These are phyloP conservation scores for Mixornis gularis DNA, from an alignment of 2,113 vertebrate species.

Conservation along the genomic window DNA sequence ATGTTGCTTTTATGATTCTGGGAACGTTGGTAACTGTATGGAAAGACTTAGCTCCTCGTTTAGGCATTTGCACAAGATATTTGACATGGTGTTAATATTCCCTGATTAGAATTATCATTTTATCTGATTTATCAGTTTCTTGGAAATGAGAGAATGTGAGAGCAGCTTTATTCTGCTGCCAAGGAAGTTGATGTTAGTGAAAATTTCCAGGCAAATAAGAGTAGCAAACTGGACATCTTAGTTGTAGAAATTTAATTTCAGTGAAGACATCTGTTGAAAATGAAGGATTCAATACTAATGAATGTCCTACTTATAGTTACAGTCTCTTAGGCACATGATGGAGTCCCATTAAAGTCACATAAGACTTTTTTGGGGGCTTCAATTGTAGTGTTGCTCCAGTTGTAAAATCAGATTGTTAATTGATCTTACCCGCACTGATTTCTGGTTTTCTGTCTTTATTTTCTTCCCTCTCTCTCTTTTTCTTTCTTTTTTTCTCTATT, in stretches of 20 bases:
- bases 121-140: background rate
- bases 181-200: background rate
- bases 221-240: background rate
- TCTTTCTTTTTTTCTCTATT: background rate
- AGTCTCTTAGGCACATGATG: background rate
- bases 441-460: background rate
- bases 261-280: conserved; percentile 11
- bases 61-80: background rate
- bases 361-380: background rate
- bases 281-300: background rate
- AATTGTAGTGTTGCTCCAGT: background rate
- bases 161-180: background rate
- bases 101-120: background rate
- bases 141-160: background rate
- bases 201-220: background rate
- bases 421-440: background rate
- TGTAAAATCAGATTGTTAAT: background rate
- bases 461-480: background rate
- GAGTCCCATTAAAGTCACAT: background rate
- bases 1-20: background rate
- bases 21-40: accelerated
- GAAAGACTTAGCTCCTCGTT: background rate
- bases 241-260: conserved; percentile 45
- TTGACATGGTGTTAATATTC: background rate
- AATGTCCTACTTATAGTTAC: background rate